A percentile compares a stretch with the other conserved stretches of the same genome.
Evolutionary conservation across 2,113 vertebrate genomes (phyloP).

Genomic region (Heterotis niloticus): DNA sequence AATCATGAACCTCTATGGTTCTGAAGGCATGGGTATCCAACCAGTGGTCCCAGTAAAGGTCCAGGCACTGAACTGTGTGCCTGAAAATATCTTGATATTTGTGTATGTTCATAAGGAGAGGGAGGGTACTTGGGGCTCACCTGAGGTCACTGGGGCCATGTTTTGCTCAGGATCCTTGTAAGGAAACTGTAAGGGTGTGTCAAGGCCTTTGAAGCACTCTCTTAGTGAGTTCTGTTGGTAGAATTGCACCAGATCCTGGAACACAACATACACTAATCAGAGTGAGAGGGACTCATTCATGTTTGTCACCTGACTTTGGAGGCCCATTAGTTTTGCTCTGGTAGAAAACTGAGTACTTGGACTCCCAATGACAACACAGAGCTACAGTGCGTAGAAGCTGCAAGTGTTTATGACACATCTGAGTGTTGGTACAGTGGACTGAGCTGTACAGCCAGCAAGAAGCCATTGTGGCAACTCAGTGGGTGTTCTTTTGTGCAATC

Average conservation of each 20-base stretch:
- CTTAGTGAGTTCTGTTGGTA: constrained; percentile 83
- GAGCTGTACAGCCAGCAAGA: no score
- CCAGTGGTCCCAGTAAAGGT: not conserved
- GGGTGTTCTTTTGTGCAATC: no score
- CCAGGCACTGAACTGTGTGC: not conserved
- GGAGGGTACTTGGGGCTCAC: constrained; percentile 43
- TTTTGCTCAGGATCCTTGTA: constrained; percentile 77
- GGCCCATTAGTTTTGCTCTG: not conserved
- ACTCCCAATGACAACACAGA: no score
- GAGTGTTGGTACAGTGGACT: no score
- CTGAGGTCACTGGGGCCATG: constrained; percentile 47
- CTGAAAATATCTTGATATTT: not conserved
- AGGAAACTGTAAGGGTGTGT: constrained; percentile 73
- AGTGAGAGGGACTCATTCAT: not conserved
- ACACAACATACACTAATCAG: not conserved
- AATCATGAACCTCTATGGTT: not conserved
- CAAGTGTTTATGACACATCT: no score
- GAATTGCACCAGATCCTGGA: constrained; percentile 80
- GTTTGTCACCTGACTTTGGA: not conserved
- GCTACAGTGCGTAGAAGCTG: no score
- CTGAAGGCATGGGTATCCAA: not conserved
- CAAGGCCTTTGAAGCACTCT: constrained; percentile 84
- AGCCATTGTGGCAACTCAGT: no score
- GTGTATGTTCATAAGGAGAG: not conserved
- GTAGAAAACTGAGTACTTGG: no score